These are phyloP conservation scores for Nineta flava DNA, from an alignment of 2,888 invertebrate genomes.

Conservation along the genomic window DNA sequence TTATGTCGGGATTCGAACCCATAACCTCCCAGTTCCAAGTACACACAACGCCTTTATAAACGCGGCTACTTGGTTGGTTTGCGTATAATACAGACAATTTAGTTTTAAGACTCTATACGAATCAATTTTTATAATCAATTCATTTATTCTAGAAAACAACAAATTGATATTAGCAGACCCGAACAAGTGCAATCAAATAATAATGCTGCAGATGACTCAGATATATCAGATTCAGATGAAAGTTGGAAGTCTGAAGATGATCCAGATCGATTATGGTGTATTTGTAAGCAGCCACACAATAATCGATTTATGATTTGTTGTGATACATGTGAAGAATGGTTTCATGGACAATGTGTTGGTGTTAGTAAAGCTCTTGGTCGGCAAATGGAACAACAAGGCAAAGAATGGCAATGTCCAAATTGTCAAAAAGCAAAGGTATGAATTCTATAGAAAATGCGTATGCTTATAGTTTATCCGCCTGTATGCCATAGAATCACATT, in stretches of 20 bases:
- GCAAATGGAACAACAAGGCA: conserved; percentile 78
- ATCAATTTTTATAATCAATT: neutral
- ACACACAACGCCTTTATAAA: too few species aligned
- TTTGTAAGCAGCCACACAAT: conserved; percentile 88
- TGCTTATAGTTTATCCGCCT: too few species aligned
- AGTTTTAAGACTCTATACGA: neutral
- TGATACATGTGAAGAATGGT: conserved; percentile 93
- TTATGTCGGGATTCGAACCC: too few species aligned
- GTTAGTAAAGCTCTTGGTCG: conserved; percentile 82
- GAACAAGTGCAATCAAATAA: conserved; percentile 11
- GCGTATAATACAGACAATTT: too few species aligned
- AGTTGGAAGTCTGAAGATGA: conserved; percentile 79
- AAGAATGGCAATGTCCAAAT: conserved; percentile 80
- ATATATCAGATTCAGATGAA: conserved; percentile 41
- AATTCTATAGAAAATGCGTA: too few species aligned
- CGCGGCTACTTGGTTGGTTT: too few species aligned
- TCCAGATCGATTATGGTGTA: conserved; percentile 86
- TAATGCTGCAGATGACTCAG: conserved; percentile 31
- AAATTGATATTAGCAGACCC: neutral
- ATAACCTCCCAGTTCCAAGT: too few species aligned
- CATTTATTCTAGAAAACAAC: neutral
- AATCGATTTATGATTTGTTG: conserved; percentile 96
- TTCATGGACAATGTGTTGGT: conserved; percentile 93
- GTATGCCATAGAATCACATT: too few species aligned
- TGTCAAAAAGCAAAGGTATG: conserved; percentile 42